Conservation (phyloP, 2,888 invertebrate species). For the Hydrotaea cyrtoneurina region DNA sequence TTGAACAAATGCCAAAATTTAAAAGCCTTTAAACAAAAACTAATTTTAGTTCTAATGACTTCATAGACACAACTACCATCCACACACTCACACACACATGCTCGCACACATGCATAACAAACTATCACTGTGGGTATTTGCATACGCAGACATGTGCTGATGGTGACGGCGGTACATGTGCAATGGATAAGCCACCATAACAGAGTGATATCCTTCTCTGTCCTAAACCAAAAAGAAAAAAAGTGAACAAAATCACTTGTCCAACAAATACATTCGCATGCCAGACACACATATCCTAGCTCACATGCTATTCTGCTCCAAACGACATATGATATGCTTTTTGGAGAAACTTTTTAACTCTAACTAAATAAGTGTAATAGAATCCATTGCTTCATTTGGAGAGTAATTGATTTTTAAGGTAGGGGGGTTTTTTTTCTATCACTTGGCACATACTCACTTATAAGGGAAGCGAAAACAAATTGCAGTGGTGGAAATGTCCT, state of each 20-base stretch:
- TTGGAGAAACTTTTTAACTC: too few species aligned
- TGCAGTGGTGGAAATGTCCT: too few species aligned
- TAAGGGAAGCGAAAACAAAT: too few species aligned
- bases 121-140: not conserved
- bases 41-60: conserved; percentile 4
- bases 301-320: too few species aligned
- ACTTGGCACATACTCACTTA: too few species aligned
- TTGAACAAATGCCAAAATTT: not conserved
- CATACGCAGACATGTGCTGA: conserved; percentile 5
- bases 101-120: not conserved
- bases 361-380: too few species aligned
- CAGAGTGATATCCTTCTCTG: not conserved
- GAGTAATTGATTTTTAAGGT: too few species aligned
- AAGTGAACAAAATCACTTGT: not conserved
- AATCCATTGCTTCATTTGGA: too few species aligned
- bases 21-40: not conserved
- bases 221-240: not conserved
- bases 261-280: not conserved
- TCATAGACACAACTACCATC: not conserved
- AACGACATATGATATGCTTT: too few species aligned
- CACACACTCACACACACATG: not conserved
- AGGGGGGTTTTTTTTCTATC: too few species aligned
- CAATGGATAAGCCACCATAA: not conserved
- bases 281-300: not conserved
- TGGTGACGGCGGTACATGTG: not conserved